Base-by-base conservation (phyloP, 2,888 invertebrate genomes). In the Caenorhabditis sulstoni region DNA sequence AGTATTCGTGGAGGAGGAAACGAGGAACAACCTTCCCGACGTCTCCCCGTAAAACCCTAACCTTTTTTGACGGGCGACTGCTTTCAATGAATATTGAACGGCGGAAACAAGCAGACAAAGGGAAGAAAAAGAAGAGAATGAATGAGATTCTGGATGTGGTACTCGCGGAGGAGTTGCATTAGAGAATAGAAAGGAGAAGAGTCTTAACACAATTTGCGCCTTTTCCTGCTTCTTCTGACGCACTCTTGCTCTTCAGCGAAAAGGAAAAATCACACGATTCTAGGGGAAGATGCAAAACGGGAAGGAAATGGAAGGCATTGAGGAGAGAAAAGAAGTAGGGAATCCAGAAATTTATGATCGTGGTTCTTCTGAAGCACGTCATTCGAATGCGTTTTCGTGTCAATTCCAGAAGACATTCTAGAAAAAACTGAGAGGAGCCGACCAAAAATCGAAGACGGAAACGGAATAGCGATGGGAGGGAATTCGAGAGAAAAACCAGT, bases 201-300 rank as follows among this genome's bases (percentile, higher is more conserved):
- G 50, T 71, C 73, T 64, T 73, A 73, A 73, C 64, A 73, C 73
- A 73, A 73, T 73, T 73, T 73, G 73, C 71, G 55, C 61, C 55
- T 47, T 29, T 29, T 29, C 66, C n/a, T 41, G 53, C 62, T 53
- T 57, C 71, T 62, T 71, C 57, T 64, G 71, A 62, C 64, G 62
- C 62, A 35, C 20, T 37, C 39, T 37, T 23, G 49, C 35, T 58
- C 44, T 41, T 44, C 45, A 7, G 47, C 20, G 22, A 64, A 57
- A 64, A 58, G 64, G 57, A 29, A 29, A 29, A 7, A 29, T 3
- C 29, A 29, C 64, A 73, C 50, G 62, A 71, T 53, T 68, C 41
- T 52, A 62, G 23, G 71, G 47, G 47, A 55, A 47, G 52, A 20
- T 57, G 50, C 22, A 39, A 23, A 29, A 35, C n/a, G 35, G n/a